Conservation (phyloP, 2,113 vertebrate genomes). For the Entosphenus tridentatus region DNA sequence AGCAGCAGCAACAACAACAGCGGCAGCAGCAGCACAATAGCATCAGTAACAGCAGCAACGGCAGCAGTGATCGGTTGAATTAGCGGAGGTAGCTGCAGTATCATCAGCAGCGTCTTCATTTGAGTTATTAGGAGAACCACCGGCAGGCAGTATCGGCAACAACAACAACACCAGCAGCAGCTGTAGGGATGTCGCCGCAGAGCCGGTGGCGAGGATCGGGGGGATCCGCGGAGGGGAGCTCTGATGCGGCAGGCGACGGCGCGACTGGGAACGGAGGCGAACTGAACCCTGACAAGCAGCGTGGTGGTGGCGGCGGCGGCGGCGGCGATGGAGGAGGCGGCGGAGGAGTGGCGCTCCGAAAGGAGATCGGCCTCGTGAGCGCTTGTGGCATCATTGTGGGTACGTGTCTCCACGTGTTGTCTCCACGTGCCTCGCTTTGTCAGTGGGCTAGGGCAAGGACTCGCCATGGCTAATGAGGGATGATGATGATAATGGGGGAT, state of each 20-base stretch:
- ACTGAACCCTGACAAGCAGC: too few relatives aligned
- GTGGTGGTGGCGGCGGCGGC: too few relatives aligned
- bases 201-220: not conserved
- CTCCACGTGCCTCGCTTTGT: too few relatives aligned
- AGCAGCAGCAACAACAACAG: not conserved
- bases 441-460: too few relatives aligned
- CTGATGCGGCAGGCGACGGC: conserved; percentile 4
- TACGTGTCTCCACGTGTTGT: conserved; percentile 20
- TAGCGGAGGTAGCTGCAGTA: not conserved
- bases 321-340: conserved; percentile 11
- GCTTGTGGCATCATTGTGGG: conserved; percentile 69
- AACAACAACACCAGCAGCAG: not conserved
- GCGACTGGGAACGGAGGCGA: conserved; percentile 11
- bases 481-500: too few relatives aligned
- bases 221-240: conserved; percentile 16
- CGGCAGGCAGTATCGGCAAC: not conserved
- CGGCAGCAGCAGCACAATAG: not conserved
- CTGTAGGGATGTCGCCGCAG: not conserved
- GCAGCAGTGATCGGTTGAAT: not conserved
- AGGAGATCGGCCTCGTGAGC: conserved; percentile 63
- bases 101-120: not conserved
- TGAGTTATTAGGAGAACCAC: not conserved
- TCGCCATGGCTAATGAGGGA: too few relatives aligned
- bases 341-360: conserved; percentile 49
- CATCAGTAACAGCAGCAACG: not conserved